A percentile compares a stretch with the other conserved stretches of the same genome.
Evolutionary conservation across 2,113 vertebrate genomes (phyloP).

Genomic region (Erythrolamprus reginae): DNA sequence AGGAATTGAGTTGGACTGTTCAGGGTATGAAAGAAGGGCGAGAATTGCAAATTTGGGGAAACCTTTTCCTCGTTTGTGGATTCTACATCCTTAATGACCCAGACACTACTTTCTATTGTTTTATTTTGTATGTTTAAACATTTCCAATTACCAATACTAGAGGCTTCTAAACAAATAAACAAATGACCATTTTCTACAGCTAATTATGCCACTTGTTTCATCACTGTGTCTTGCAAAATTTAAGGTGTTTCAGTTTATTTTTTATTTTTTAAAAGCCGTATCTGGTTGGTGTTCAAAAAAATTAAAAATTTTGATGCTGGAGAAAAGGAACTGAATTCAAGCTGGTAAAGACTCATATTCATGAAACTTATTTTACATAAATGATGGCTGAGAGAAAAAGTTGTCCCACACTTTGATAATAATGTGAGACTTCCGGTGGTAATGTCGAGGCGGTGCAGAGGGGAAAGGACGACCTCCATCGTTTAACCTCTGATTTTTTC

Average conservation of each 20-base stretch:
- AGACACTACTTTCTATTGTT: not conserved
- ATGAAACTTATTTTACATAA: not conserved
- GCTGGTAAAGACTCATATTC: not conserved
- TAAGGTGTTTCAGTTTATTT: not conserved
- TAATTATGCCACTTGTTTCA: not conserved
- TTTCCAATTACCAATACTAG: conserved; percentile 11
- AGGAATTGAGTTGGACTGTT: not conserved
- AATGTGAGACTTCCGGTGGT: not conserved
- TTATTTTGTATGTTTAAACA: conserved; percentile 18
- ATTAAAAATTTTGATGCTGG: not conserved
- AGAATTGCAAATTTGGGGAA: not conserved
- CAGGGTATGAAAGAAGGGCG: not conserved
- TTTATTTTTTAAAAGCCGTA: not conserved
- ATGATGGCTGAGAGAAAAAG: not conserved
- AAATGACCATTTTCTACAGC: conserved; percentile 12
- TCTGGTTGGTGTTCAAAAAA: not conserved
- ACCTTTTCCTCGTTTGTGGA: not conserved
- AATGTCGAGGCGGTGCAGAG: too few species aligned
- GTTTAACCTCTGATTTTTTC: too few species aligned
- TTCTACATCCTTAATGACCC: not conserved
- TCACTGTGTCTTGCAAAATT: not conserved
- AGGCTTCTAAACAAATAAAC: conserved; percentile 27
- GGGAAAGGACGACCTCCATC: too few species aligned
- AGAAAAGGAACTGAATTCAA: not conserved
- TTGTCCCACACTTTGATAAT: not conserved